Evolutionary conservation across 1,140 invertebrate genomes (phyloP).

Genomic region (Saxidomus purpurata): DNA sequence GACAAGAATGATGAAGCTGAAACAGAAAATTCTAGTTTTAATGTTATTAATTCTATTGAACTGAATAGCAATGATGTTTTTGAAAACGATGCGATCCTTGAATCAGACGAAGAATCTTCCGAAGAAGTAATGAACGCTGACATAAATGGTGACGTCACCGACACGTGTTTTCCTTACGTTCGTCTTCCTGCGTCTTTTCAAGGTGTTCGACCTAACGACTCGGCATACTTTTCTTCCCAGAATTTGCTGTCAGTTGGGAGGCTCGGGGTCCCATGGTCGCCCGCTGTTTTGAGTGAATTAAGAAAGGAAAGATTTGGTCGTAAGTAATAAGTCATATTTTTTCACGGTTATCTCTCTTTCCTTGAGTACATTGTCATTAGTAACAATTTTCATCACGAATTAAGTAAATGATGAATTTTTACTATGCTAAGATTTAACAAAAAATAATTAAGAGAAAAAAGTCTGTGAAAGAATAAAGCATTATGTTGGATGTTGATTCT

Average conservation of each 20-base stretch:
- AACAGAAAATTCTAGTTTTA: not conserved
- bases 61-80: not conserved
- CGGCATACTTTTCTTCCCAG: not conserved
- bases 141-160: not conserved
- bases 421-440: no score
- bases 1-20: not conserved
- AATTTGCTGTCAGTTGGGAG: not conserved
- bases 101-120: not conserved
- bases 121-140: not conserved
- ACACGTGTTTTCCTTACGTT: slow-evolving; percentile 23
- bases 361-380: no score
- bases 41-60: not conserved
- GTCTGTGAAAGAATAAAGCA: no score
- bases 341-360: no score
- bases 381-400: no score
- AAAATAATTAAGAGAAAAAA: no score
- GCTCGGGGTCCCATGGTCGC: not conserved
- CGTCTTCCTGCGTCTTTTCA: not conserved
- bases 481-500: no score
- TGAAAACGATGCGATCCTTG: not conserved
- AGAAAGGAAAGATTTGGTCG: slow-evolving; percentile 52
- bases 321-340: slow-evolving; percentile 6
- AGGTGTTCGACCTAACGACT: not conserved
- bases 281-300: not conserved
- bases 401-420: no score